These are phyloP conservation scores for Falco peregrinus DNA, from an alignment of 2,797 vertebrate species.

Conservation along the genomic window DNA sequence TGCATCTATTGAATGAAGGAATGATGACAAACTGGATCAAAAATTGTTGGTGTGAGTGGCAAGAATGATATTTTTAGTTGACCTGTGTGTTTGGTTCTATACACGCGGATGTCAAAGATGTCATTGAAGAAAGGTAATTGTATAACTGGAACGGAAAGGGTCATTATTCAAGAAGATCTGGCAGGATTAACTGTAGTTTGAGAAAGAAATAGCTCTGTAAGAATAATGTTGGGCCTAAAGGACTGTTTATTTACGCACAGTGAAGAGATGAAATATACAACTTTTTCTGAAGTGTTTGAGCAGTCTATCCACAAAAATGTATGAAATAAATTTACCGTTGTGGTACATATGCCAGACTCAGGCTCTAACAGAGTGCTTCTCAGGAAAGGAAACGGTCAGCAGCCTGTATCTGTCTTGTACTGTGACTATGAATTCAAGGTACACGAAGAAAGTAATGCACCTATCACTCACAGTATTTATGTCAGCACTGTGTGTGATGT, in stretches of 20 bases:
- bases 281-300: not conserved
- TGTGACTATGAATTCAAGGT: not conserved
- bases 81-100: not conserved
- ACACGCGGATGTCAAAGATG: not conserved
- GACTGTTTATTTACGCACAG: not conserved
- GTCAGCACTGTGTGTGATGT: not conserved
- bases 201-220: not conserved
- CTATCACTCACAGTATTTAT: fast-evolving
- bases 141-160: not conserved
- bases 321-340: not conserved
- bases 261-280: not conserved
- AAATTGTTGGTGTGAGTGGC: not conserved
- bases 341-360: not conserved
- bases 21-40: not conserved
- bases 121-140: not conserved
- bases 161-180: not conserved
- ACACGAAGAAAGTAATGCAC: not conserved
- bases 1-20: not conserved
- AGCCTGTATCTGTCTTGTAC: not conserved
- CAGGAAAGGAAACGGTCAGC: not conserved
- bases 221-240: not conserved
- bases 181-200: not conserved
- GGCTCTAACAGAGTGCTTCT: not conserved
- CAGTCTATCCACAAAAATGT: not conserved
- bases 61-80: not conserved